Evolutionary conservation across 30 jellyfish, hydroid and myxozoan genomes (phyloP), one percentile per base, ranked within the genome.

Genomic region (Aurelia sp.): DNA sequence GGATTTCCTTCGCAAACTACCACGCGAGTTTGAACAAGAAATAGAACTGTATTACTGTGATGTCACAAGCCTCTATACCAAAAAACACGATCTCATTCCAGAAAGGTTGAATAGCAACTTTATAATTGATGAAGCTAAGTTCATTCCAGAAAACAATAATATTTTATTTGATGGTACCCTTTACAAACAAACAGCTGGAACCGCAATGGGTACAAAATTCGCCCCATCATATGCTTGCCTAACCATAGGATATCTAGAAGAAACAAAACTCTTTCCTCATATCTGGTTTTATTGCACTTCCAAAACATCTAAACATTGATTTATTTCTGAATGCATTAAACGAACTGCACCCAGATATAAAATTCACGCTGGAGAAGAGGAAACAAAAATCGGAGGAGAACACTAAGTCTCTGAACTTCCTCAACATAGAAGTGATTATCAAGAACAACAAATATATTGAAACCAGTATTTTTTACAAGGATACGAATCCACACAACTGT

Each of bases 381-480:
- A 19, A 12, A 51, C 3, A 20, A 20, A 41, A 17, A 62, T n/a
- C n/a, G n/a, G n/a, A n/a, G n/a, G n/a, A n/a, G n/a, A n/a, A n/a
- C n/a, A n/a, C n/a, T n/a, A n/a, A 74, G 21, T 48, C 85, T 7
- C 52, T 74, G 50, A 48, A 47, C 11, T 74, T 53, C 30, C 20
- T 74, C 11, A 73, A 74, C 53, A 74, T 74, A 22, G 55, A 50
- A 74, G 53, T 74, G n/a, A 74, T 47, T 13, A 60, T 48, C 12
- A 21, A 19, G 21, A 53, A 74, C 55, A 53, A 53, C 16, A 74
- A 48, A 48, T 6, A n/a, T 3, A 53, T 51, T 17, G 53, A 53
- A 15, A 74, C 85, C 41, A 73, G 53, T 51, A 74, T 74, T 13
- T 74, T 44, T 41, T 74, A 74, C 73, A 74, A 74, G 53, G 85